Conservation (phyloP, 2,888 invertebrate genomes). For the Apocheima hispidaria region DNA sequence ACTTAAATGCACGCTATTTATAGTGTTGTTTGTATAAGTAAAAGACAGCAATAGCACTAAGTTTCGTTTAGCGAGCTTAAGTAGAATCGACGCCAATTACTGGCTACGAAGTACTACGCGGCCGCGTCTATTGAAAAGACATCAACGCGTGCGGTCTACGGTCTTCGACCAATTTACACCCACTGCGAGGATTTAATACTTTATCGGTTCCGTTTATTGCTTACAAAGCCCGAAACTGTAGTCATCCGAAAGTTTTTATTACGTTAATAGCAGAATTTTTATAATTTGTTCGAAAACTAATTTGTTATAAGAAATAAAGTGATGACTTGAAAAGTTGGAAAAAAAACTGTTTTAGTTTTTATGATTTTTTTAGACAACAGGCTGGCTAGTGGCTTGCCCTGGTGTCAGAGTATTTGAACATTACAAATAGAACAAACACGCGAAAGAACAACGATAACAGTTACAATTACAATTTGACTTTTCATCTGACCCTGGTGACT, state of each 20-base stretch:
- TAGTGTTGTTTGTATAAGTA: no score
- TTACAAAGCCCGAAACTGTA: neutral
- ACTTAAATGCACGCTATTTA: no score
- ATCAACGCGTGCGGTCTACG: slow-evolving; percentile 72
- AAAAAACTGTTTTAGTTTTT: neutral
- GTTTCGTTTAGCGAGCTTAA: no score
- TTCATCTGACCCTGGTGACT: no score
- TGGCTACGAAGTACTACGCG: slow-evolving; percentile 44
- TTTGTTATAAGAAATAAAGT: neutral
- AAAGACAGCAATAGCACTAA: no score
- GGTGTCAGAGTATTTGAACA: no score
- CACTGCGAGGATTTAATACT: slow-evolving; percentile 13
- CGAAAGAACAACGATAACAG: no score
- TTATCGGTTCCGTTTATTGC: slow-evolving; percentile 10
- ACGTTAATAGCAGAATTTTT: neutral
- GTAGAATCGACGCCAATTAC: slow-evolving; percentile 3
- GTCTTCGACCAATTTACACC: slow-evolving; percentile 38
- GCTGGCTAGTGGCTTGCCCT: no score
- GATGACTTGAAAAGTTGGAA: neutral
- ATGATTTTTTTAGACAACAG: no score
- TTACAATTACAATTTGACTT: no score
- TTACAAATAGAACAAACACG: no score
- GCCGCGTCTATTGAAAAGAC: slow-evolving; percentile 61
- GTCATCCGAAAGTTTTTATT: slow-evolving; percentile 2
- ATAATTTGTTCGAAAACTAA: slow-evolving; percentile 1